Evolutionary conservation across 2,797 vertebrate species (phyloP).

Genomic region (Craterocephalus amniculus): DNA sequence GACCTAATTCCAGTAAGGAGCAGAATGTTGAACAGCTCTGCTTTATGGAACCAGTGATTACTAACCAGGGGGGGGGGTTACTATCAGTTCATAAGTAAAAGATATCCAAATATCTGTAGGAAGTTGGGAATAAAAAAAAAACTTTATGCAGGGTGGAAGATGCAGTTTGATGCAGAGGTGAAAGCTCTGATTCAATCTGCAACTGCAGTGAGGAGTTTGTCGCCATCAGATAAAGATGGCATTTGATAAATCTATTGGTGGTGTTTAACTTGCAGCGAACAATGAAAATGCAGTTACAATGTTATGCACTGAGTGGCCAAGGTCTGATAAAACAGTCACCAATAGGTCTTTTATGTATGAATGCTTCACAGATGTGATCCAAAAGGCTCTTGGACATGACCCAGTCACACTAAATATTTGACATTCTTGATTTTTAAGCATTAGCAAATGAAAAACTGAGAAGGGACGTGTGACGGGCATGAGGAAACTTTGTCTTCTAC

Average conservation of each 20-base stretch:
- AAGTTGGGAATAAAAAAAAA: neutral
- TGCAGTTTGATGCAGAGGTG: neutral
- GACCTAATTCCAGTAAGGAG: slow-evolving; percentile 41
- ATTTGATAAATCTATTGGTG: neutral
- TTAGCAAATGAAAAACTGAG: neutral
- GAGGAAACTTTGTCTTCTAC: neutral
- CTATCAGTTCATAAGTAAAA: neutral
- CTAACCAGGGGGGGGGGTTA: neutral
- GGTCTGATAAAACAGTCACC: no score
- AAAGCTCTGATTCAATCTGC: no score
- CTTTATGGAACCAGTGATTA: slow-evolving; percentile 3
- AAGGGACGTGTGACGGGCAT: neutral
- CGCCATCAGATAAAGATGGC: no score
- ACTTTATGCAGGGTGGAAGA: no score
- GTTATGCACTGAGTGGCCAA: no score
- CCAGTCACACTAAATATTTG: no score
- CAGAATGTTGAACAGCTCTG: slow-evolving; percentile 22
- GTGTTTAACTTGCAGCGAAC: neutral
- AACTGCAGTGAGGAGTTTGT: no score
- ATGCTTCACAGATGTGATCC: no score
- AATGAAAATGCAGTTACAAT: no score
- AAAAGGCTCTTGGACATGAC: no score
- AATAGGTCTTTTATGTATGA: no score
- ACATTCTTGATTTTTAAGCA: no score
- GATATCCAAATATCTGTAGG: neutral